phyloP scores from a whole-genome alignment of 2,113 vertebrate species.

The Anguilla rostrata region DNA sequence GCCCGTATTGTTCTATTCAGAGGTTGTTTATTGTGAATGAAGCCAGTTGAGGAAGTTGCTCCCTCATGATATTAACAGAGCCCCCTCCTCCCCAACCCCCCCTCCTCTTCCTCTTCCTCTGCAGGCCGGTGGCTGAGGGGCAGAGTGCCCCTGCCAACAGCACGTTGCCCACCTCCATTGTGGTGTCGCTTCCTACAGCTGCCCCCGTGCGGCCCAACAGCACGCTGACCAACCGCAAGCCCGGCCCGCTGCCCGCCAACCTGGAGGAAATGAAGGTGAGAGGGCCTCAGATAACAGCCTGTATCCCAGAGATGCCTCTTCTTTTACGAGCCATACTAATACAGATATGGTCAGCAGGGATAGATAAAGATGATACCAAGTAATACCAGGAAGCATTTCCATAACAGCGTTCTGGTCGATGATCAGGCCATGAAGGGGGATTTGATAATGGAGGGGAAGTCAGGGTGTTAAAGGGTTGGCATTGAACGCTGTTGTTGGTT shows the following conservation, averaged over 20 bases:
- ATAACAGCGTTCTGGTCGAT: not conserved
- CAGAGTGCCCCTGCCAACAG: constrained; percentile 67
- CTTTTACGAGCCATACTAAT: too few relatives aligned
- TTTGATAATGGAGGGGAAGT: not conserved
- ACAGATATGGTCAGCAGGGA: not conserved
- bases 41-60: constrained; percentile 34
- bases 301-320: too few relatives aligned
- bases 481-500: not conserved
- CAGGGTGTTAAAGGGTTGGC: not conserved
- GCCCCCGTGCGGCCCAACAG: constrained; percentile 68
- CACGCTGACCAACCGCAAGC: constrained; percentile 75
- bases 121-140: constrained; percentile 83
- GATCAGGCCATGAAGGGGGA: not conserved
- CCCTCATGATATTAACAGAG: constrained; percentile 26
- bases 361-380: not conserved
- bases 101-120: constrained; percentile 20
- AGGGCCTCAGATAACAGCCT: too few relatives aligned
- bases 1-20: constrained; percentile 28
- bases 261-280: constrained; percentile 95
- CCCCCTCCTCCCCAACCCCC: constrained; percentile 33
- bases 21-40: constrained; percentile 46
- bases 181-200: constrained; percentile 68
- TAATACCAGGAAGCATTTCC: too few relatives aligned
- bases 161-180: constrained; percentile 67
- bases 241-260: constrained; percentile 85